phyloP scores from a whole-genome alignment of 2,888 invertebrate genomes.

The Torymus auratus region DNA sequence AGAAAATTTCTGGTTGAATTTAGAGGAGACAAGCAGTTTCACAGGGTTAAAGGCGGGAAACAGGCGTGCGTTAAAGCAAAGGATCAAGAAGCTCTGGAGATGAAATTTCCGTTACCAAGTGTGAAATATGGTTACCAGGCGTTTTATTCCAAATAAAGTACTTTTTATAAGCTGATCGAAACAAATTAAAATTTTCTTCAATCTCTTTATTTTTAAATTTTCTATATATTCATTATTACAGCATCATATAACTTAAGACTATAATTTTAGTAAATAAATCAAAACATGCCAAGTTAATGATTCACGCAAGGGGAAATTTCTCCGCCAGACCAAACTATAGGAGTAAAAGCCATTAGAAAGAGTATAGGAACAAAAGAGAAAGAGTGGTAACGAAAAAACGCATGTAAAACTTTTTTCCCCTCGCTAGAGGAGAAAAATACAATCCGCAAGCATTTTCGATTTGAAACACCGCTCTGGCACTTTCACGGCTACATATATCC shows the following conservation, averaged over 20 bases:
- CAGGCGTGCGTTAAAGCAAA: constrained; percentile 37
- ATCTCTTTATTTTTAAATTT: background rate
- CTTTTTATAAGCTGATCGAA: too few species aligned
- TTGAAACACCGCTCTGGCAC: constrained; percentile 16
- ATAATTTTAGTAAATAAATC: constrained; percentile 6
- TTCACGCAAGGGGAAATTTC: constrained; percentile 31
- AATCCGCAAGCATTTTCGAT: constrained; percentile 42
- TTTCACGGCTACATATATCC: constrained; percentile 39
- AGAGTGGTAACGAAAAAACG: background rate
- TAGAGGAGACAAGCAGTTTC: constrained; percentile 43
- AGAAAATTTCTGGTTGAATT: constrained; percentile 39
- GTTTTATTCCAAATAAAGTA: too few species aligned
- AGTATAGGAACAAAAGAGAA: background rate
- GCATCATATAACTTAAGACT: background rate
- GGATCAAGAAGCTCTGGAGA: constrained; percentile 6
- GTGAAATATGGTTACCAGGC: too few species aligned
- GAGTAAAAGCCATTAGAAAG: constrained; percentile 9
- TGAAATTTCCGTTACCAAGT: constrained; percentile 29
- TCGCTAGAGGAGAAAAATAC: constrained; percentile 26
- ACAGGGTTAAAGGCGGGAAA: constrained; percentile 40
- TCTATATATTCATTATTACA: background rate
- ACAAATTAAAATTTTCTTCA: background rate
- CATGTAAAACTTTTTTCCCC: constrained; percentile 13
- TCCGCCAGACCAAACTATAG: constrained; percentile 15
- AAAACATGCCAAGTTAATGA: constrained; percentile 28